These are phyloP conservation scores for Urocyon cinereoargenteus DNA, from an alignment of 2,797 vertebrate genomes.

Conservation along the genomic window DNA sequence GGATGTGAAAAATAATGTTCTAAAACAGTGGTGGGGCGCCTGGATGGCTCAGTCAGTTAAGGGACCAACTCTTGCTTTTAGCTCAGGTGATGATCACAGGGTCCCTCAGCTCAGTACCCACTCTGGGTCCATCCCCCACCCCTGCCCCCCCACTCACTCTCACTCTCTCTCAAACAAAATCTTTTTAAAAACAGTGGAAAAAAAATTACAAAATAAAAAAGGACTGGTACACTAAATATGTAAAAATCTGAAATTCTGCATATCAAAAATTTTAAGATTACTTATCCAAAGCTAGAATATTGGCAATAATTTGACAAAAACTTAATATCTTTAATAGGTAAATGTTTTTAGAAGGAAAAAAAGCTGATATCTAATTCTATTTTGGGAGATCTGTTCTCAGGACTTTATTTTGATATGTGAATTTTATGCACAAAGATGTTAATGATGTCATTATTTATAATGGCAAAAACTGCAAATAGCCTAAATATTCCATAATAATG, in stretches of 20 bases:
- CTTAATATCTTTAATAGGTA: not conserved
- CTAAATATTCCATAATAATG: conserved; percentile 22
- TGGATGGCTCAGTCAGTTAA: not conserved
- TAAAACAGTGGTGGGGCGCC: not conserved
- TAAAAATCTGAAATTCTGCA: not conserved
- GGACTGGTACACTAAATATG: not conserved
- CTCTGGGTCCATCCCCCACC: not conserved
- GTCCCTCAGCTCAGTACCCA: not conserved
- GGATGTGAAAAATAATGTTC: not conserved
- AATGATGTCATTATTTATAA: conserved; percentile 13
- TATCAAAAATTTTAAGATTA: not conserved
- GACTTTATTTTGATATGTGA: conserved; percentile 37
- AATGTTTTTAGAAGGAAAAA: conserved; percentile 19
- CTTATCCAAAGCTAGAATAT: not conserved
- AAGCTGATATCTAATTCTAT: conserved; percentile 12
- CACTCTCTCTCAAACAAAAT: not conserved
- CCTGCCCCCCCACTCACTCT: not conserved
- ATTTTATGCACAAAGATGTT: conserved; percentile 19
- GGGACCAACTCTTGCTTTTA: not conserved
- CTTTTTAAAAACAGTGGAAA: not conserved
- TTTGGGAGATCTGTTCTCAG: not conserved
- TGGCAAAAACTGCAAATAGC: not conserved
- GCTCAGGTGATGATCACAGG: not conserved
- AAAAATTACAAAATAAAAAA: not conserved
- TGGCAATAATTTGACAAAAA: not conserved